These are phyloP conservation scores for Marronus borbonicus DNA, from an alignment of 2,888 invertebrate species.

Conservation along the genomic window DNA sequence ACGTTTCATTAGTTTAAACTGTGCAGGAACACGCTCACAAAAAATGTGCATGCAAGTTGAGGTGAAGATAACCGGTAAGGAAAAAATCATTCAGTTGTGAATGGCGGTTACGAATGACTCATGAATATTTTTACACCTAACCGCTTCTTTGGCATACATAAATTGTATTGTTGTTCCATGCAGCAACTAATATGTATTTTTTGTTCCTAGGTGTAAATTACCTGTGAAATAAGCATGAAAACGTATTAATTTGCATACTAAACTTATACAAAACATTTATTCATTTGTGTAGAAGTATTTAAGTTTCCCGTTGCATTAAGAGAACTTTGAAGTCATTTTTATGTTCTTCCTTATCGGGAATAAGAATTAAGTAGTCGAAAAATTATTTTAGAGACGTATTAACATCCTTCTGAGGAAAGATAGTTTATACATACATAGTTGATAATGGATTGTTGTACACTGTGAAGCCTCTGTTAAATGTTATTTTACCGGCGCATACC, in stretches of 20 bases:
- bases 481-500: no score
- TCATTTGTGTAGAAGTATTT: neutral
- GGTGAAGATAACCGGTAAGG: slow-evolving; percentile 2
- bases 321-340: no score
- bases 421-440: no score
- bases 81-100: slow-evolving; percentile 7
- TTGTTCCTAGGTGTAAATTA: slow-evolving; percentile 35
- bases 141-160: slow-evolving; percentile 30
- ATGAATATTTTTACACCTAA: slow-evolving; percentile 46
- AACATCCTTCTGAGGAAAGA: no score
- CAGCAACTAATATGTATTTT: neutral
- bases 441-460: no score
- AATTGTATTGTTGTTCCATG: slow-evolving; percentile 34
- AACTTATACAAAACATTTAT: neutral
- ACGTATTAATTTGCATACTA: neutral
- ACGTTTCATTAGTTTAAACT: slow-evolving; percentile 28
- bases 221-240: slow-evolving; percentile 7
- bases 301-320: no score
- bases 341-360: no score
- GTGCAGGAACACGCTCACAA: slow-evolving; percentile 7
- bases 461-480: no score
- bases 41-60: neutral
- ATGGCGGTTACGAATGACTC: slow-evolving; percentile 22
- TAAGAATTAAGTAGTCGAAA: no score
- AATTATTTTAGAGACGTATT: no score